These are phyloP conservation scores for Agrotis segetum DNA, from an alignment of 2,888 invertebrate genomes.

Conservation along the genomic window DNA sequence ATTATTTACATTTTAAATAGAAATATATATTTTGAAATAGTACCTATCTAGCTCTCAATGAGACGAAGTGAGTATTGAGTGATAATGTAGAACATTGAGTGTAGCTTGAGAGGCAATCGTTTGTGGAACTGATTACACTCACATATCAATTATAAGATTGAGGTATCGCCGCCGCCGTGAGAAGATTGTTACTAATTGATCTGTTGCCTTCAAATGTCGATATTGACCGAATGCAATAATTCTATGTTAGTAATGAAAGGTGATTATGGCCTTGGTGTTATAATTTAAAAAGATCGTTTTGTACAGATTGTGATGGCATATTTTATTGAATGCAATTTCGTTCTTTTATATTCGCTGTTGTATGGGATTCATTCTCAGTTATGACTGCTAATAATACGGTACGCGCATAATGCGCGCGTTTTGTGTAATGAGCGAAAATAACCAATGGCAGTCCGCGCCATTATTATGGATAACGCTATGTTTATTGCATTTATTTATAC, in stretches of 20 bases:
- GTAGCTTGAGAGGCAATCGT: conserved; percentile 50
- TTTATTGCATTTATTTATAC: conserved; percentile 59
- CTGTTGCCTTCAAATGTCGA: conserved; percentile 72
- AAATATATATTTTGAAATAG: conserved; percentile 72
- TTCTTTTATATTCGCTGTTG: conserved; percentile 68
- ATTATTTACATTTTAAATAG: conserved; percentile 72
- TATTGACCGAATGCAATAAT: conserved; percentile 76
- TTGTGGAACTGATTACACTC: conserved; percentile 69
- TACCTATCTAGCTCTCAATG: conserved; percentile 65
- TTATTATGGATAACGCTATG: conserved; percentile 42
- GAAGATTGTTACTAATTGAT: conserved; percentile 72
- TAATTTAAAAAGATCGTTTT: conserved; percentile 57
- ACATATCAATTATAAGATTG: conserved; percentile 78
- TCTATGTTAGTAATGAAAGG: conserved; percentile 70
- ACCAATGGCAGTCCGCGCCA: conserved; percentile 46
- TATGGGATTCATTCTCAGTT: conserved; percentile 72
- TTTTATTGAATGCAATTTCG: conserved; percentile 72
- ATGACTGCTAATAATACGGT: conserved; percentile 75
- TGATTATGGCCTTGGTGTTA: conserved; percentile 65
- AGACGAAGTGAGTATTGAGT: conserved; percentile 40
- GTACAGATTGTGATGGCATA: conserved; percentile 65
- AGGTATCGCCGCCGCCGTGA: conserved; percentile 66
- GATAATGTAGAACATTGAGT: conserved; percentile 45
- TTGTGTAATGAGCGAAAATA: conserved; percentile 71
- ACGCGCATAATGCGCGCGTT: conserved; percentile 66